These are phyloP conservation scores for Ahaetulla prasina DNA, from an alignment of 2,113 vertebrate species.

Conservation along the genomic window DNA sequence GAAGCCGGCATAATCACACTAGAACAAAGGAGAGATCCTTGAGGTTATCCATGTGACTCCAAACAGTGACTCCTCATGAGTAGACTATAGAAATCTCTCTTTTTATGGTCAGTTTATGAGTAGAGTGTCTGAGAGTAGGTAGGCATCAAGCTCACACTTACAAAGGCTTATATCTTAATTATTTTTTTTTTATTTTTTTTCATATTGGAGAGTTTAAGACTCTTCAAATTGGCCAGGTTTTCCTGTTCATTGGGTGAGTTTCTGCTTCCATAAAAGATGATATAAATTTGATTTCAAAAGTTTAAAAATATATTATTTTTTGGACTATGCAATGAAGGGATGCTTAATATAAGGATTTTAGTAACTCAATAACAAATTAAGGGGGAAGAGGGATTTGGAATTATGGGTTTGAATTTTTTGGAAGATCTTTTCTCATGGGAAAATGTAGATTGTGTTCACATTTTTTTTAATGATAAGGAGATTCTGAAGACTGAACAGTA, in stretches of 20 bases:
- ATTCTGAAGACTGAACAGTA: neutral
- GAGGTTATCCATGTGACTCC: neutral
- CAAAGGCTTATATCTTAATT: neutral
- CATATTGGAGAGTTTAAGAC: neutral
- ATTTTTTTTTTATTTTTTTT: too few species aligned
- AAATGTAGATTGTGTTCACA: neutral
- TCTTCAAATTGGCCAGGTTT: neutral
- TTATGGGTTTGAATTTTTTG: neutral
- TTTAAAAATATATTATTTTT: neutral
- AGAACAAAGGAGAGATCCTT: neutral
- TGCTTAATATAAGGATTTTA: neutral
- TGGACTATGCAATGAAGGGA: neutral
- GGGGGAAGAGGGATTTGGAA: neutral
- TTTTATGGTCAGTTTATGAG: neutral
- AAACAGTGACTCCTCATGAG: neutral
- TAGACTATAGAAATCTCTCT: neutral
- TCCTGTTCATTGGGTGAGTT: neutral
- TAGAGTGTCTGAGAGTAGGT: neutral
- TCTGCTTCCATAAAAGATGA: neutral
- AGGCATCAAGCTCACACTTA: neutral
- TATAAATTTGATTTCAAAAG: neutral
- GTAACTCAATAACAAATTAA: neutral
- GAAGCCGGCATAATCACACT: neutral
- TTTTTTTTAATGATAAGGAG: neutral
- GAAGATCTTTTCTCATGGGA: neutral